phyloP scores from a whole-genome alignment of 2,888 invertebrate species.

The Sylvicola fuscatus region DNA sequence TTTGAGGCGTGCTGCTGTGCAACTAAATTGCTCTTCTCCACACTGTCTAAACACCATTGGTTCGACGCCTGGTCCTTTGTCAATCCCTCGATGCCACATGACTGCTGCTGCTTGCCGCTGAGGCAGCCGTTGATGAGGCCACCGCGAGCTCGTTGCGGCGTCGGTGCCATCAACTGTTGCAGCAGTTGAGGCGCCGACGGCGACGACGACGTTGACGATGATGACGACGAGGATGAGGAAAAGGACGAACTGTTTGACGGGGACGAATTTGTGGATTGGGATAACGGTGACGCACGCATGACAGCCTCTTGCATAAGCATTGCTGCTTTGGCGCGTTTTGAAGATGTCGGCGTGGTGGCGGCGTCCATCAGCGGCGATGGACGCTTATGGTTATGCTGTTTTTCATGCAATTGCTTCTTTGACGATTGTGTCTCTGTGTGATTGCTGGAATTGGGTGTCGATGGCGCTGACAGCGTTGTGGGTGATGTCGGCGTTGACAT shows the following conservation, averaged over 20 bases:
- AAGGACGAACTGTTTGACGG: too few relatives aligned
- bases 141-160: conserved; percentile 10
- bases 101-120: conserved; percentile 18
- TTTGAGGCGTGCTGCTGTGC: conserved; percentile 15
- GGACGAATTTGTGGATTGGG: too few relatives aligned
- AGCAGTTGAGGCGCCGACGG: conserved; percentile 27
- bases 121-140: conserved; percentile 12
- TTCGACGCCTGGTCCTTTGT: background rate
- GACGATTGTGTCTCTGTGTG: background rate
- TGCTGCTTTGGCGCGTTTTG: too few relatives aligned
- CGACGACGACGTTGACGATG: too few relatives aligned
- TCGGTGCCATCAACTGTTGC: conserved; percentile 36
- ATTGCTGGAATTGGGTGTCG: conserved; percentile 8
- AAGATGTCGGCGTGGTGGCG: too few relatives aligned
- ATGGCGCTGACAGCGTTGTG: conserved; percentile 7
- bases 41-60: background rate
- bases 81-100: conserved; percentile 8
- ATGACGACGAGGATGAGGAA: too few relatives aligned
- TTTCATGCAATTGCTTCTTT: conserved; percentile 5
- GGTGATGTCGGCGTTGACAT: conserved; percentile 7
- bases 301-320: too few relatives aligned
- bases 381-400: conserved; percentile 9
- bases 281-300: too few relatives aligned
- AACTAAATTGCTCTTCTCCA: background rate
- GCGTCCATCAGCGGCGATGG: conserved; percentile 6